Percentiles rank a stretch among this genome's conserved stretches.
phyloP scores from a whole-genome alignment of 64 coral and sea anemone genomes.

The Stichodactyla helianthus region DNA sequence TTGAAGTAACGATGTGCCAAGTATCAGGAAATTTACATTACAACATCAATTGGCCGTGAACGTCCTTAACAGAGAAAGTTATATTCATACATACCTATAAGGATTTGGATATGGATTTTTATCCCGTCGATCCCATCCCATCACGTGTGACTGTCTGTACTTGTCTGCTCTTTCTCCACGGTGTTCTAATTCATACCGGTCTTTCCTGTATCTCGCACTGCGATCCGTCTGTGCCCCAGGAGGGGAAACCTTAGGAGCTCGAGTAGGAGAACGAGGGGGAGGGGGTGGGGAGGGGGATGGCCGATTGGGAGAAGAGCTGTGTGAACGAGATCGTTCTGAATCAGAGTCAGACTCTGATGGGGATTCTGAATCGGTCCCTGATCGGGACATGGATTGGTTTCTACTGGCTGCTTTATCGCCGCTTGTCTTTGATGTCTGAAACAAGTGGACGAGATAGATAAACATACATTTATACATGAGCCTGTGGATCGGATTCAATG shows the following conservation, averaged over 20 bases:
- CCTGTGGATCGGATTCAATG: no score
- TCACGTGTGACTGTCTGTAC: conserved; percentile 40
- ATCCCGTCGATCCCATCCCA: conserved; percentile 16
- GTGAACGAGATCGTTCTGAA: conserved; percentile 15
- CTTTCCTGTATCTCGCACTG: conserved; percentile 44
- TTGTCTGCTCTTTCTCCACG: conserved; percentile 56
- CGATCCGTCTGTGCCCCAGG: conserved; percentile 28
- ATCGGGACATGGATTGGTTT: background rate
- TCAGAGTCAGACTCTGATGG: conserved; percentile 18
- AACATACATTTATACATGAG: no score
- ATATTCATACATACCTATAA: conserved; percentile 47
- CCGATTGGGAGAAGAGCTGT: conserved; percentile 21
- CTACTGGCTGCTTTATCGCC: background rate
- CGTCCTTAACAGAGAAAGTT: no score
- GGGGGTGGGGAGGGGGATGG: conserved; percentile 49
- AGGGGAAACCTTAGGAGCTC: conserved; percentile 10
- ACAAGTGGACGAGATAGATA: background rate
- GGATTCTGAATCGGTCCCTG: conserved; percentile 65
- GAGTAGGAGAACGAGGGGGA: conserved; percentile 10
- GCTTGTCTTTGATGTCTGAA: background rate
- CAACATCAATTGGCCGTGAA: no score
- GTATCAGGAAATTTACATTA: no score
- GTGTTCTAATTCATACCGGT: conserved; percentile 56
- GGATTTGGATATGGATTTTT: conserved; percentile 22
- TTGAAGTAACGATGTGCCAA: no score